Conservation (phyloP, 1,140 invertebrate species). For the Mactra quadrangularis region DNA sequence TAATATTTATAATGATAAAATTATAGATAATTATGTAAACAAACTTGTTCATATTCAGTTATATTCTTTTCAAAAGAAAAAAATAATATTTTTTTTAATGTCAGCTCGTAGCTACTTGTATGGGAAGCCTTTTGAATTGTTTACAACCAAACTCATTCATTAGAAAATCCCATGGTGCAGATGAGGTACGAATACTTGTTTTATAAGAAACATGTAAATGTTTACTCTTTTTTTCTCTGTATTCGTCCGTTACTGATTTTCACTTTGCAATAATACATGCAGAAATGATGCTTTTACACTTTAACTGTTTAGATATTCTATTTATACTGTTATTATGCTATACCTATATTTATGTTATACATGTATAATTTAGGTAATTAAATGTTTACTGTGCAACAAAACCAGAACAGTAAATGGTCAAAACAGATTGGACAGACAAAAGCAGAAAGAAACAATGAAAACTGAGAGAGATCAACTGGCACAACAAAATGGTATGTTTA, state of each 20-base stretch:
- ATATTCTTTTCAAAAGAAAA: background rate
- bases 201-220: background rate
- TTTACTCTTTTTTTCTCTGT: background rate
- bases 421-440: background rate
- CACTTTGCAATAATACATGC: background rate
- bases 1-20: background rate
- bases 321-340: background rate
- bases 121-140: background rate
- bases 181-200: too few relatives aligned
- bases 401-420: background rate
- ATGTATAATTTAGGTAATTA: background rate
- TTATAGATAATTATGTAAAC: background rate
- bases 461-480: background rate
- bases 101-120: background rate
- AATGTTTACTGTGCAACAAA: conserved; percentile 20
- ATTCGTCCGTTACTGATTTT: background rate
- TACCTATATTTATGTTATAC: background rate
- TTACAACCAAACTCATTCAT: too few relatives aligned
- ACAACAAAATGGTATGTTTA: too few relatives aligned
- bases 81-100: background rate
- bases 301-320: background rate
- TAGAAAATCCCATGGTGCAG: too few relatives aligned
- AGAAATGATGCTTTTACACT: background rate
- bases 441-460: background rate
- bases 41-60: background rate